phyloP scores from a whole-genome alignment of 2,888 invertebrate species.

The Drosophila neoperkinsi region DNA sequence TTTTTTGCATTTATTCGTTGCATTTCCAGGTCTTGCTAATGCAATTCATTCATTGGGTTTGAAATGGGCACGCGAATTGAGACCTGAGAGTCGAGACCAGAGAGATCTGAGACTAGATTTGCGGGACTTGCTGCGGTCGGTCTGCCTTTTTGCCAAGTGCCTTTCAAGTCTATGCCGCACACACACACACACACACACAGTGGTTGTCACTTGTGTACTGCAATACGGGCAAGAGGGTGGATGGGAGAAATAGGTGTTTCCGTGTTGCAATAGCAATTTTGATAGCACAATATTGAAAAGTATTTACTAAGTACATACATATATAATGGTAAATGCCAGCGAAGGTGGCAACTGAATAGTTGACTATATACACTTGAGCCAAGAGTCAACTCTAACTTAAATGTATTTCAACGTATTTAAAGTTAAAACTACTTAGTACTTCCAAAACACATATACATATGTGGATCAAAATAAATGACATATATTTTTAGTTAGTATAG shows the following conservation, averaged over 20 bases:
- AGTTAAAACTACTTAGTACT: background rate
- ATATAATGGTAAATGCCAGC: background rate
- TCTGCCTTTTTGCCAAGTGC: slow-evolving; percentile 50
- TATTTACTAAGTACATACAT: slow-evolving; percentile 11
- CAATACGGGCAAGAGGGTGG: background rate
- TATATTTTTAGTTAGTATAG: background rate
- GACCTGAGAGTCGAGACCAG: slow-evolving; percentile 18
- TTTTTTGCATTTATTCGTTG: too few relatives aligned
- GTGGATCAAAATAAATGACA: background rate
- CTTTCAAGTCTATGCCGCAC: slow-evolving; percentile 52
- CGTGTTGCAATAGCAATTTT: slow-evolving; percentile 37
- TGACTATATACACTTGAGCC: background rate
- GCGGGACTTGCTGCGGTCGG: slow-evolving; percentile 1
- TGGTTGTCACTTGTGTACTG: slow-evolving; percentile 24
- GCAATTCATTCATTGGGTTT: slow-evolving; percentile 76
- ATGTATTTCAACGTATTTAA: background rate
- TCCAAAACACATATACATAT: background rate
- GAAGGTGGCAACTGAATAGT: slow-evolving; percentile 32
- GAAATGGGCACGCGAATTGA: slow-evolving; percentile 54
- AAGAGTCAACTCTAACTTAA: background rate
- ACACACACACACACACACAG: slow-evolving; percentile 3
- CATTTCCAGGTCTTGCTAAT: too few relatives aligned
- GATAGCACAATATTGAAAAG: slow-evolving; percentile 18
- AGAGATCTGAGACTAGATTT: slow-evolving; percentile 10
- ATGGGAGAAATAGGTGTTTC: slow-evolving; percentile 16